A percentile compares a stretch with the other conserved stretches of the same genome.
phyloP scores from a whole-genome alignment of 2,797 vertebrate species.

The Centroberyx gerrardi region DNA sequence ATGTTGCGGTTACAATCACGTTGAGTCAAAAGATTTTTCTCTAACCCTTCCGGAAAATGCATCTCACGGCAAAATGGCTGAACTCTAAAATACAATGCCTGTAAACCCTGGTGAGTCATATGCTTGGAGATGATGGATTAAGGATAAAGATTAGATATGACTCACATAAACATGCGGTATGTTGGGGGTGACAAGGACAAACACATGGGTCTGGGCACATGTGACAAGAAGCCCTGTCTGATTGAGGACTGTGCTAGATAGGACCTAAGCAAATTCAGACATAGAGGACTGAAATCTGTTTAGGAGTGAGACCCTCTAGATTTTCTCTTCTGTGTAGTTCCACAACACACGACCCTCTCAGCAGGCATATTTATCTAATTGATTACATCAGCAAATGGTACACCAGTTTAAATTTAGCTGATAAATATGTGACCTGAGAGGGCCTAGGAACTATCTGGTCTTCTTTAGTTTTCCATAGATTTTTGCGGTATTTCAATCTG shows the following conservation, averaged over 20 bases:
- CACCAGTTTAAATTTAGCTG: not conserved
- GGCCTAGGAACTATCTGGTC: not conserved
- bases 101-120: slow-evolving; percentile 46
- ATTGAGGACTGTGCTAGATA: not conserved
- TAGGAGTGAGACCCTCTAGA: not conserved
- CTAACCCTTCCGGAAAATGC: not conserved
- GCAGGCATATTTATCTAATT: too few relatives aligned
- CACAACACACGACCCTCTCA: not conserved
- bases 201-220: not conserved
- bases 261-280: not conserved
- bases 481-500: not conserved
- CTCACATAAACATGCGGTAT: slow-evolving; percentile 37
- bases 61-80: slow-evolving; percentile 3
- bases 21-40: not conserved
- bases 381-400: slow-evolving; percentile 3
- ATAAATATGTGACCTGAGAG: not conserved
- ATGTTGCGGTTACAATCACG: not conserved
- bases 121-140: slow-evolving; percentile 68
- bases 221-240: not conserved
- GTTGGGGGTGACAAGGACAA: slow-evolving; percentile 52
- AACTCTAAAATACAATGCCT: slow-evolving; percentile 8
- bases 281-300: not conserved
- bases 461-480: not conserved
- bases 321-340: not conserved
- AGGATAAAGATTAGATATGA: slow-evolving; percentile 71